A percentile compares a stretch with the other conserved stretches of the same genome.
Conservation (phyloP, 2,113 vertebrate species). For the Tachysurus fulvidraco region DNA sequence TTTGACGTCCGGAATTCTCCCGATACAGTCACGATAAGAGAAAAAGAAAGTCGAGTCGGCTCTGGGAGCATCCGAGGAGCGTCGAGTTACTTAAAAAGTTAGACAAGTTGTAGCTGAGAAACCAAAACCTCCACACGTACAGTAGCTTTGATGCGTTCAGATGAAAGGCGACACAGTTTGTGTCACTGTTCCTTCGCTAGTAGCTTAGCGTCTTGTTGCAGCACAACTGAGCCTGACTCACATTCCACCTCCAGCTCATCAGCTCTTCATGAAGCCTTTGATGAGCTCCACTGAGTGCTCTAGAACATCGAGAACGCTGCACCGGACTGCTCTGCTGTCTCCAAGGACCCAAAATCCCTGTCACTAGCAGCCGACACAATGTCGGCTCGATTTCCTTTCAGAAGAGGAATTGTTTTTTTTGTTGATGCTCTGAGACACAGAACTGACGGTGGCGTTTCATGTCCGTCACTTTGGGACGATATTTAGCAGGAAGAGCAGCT, state of each 20-base stretch:
- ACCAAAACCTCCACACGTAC: neutral
- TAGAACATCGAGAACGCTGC: neutral
- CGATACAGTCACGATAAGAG: neutral
- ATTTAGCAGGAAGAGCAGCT: constrained; percentile 62
- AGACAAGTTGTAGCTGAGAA: neutral
- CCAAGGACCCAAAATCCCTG: neutral
- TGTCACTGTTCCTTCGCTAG: constrained; percentile 4
- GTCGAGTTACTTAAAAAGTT: neutral
- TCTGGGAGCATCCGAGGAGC: neutral
- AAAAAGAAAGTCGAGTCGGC: neutral
- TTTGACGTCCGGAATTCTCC: neutral
- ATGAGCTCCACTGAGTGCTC: constrained; percentile 5
- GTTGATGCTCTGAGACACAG: neutral
- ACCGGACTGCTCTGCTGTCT: no score
- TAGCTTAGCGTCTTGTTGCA: constrained; percentile 14
- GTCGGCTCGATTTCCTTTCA: neutral
- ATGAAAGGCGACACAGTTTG: neutral
- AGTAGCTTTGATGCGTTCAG: constrained; percentile 3
- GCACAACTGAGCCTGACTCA: neutral
- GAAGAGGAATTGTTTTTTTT: constrained; percentile 21
- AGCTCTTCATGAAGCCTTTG: constrained; percentile 3
- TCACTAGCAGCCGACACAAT: neutral
- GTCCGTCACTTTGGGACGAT: constrained; percentile 57
- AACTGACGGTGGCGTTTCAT: constrained; percentile 53
- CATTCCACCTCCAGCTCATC: neutral